Percentiles rank a stretch among this genome's conserved stretches.
Conservation (phyloP, 2,113 vertebrate genomes). For the Circaetus cinerascens region DNA sequence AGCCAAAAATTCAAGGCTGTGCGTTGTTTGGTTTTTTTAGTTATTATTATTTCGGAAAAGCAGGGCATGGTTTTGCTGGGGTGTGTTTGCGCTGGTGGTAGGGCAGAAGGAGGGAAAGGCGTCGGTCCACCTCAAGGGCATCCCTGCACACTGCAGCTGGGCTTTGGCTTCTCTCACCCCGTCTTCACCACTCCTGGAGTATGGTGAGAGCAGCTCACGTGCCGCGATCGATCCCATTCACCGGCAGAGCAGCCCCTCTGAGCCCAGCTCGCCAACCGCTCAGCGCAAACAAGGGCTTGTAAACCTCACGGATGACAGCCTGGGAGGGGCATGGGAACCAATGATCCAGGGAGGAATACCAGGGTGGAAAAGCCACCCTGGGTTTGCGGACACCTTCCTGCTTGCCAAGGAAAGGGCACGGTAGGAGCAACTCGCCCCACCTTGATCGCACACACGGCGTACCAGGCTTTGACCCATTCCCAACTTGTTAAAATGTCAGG, state of each 20-base stretch:
- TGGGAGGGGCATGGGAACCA: background rate
- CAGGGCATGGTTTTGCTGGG: background rate
- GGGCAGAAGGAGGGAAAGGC: background rate
- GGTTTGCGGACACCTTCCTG: background rate
- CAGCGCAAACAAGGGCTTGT: background rate
- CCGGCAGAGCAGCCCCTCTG: rapidly evolving
- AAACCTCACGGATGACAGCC: background rate
- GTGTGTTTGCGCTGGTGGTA: rapidly evolving
- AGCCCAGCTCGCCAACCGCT: background rate
- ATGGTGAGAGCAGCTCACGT: background rate
- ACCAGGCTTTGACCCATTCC: background rate
- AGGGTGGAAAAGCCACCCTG: background rate
- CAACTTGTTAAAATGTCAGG: background rate
- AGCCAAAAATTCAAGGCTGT: background rate
- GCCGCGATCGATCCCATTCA: rapidly evolving
- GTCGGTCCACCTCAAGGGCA: background rate
- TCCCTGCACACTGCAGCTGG: background rate
- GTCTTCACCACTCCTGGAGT: background rate
- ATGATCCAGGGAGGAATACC: background rate
- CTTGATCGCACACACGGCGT: background rate
- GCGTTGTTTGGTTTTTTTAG: background rate
- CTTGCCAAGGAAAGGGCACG: background rate
- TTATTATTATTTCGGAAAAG: background rate
- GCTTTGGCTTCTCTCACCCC: background rate
- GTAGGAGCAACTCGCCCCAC: background rate